Base-by-base conservation (phyloP, 2,113 vertebrate species). In the Misgurnus mizolepis region DNA sequence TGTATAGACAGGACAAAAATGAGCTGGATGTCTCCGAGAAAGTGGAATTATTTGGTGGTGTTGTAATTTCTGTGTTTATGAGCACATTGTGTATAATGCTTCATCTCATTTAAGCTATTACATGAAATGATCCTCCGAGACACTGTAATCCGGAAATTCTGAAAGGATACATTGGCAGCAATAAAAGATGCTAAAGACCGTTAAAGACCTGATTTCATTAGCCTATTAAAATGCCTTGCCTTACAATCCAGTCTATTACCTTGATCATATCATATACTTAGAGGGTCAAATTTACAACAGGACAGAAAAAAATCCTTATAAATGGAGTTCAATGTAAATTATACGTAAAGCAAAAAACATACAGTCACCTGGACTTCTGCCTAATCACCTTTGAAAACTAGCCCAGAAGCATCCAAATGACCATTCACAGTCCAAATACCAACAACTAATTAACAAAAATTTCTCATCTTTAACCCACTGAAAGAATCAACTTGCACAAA, bases 161-260 rank as follows among this genome's bases (percentile, higher is more conserved):
- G 7, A 55, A 64, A 27, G 64, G 34, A 69, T 22, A 56, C 40
- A 43, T 10, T 47, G 22, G 9, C 34, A n/a, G 66, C 40, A 45
- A 45, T 60, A 69, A 49, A 12, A n/a, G 18, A 72, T 27, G 47
- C 10, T 41, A 72, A 41, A 18, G 56, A 50, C 10, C 18, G 4
- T 61, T 69, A 79, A 58, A 18, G 55, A 60, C 22, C 11, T 40
- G 17, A 47, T 62, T 64, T 34, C 70, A 73, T 60, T 73, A 73
- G 39, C 39, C 55, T 53, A 58, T 60, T 41, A 60, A 73, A 73
- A 60, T 41, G 4, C 49, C 53, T 34, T 70, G 22, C 22, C 22
- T 22, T n/a, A 60, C 53, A 60, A 72, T 34, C 15, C 40, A 73
- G 60, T 41, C 50, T 43, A 43, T 73, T 22, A 43, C 8, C 68